Conservation (phyloP, 2,113 vertebrate species). For the Astur gentilis region DNA sequence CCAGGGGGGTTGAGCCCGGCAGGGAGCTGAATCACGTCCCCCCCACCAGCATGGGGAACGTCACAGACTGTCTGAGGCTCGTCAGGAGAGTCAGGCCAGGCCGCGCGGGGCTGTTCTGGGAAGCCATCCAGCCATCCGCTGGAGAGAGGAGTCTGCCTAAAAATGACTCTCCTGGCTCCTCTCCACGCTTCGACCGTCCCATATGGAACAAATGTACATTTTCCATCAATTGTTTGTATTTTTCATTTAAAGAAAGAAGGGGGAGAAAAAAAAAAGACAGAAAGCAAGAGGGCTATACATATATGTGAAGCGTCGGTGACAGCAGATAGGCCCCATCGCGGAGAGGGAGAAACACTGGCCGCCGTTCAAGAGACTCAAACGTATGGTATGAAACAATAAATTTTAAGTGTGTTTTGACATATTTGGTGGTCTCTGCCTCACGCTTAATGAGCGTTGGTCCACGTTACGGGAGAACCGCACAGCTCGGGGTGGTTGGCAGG, state of each 20-base stretch:
- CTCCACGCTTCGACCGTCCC: constrained; percentile 59
- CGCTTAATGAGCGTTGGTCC: constrained; percentile 51
- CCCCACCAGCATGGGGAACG: background rate
- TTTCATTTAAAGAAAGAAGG: constrained; percentile 58
- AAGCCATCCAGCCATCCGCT: constrained; percentile 64
- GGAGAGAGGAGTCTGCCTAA: constrained; percentile 54
- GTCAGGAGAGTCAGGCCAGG: constrained; percentile 63
- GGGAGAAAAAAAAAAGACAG: background rate
- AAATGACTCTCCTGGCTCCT: constrained; percentile 61
- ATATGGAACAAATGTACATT: constrained; percentile 74
- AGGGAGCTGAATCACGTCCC: background rate
- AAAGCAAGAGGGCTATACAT: background rate
- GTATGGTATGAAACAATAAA: constrained; percentile 55
- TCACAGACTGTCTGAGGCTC: constrained; percentile 59
- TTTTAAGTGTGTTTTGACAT: constrained; percentile 62
- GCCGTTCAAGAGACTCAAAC: constrained; percentile 48
- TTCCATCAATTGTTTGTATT: constrained; percentile 66
- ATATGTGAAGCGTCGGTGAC: background rate
- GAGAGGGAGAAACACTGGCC: constrained; percentile 43
- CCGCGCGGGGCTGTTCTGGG: constrained; percentile 61
- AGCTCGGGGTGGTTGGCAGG: constrained; percentile 26
- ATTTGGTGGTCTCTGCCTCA: constrained; percentile 65
- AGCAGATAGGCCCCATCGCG: constrained; percentile 19
- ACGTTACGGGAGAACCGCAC: constrained; percentile 18
- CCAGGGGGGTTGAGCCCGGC: background rate